phyloP scores from a whole-genome alignment of 2,888 invertebrate species.

The Chrysopilus asiliformis region DNA sequence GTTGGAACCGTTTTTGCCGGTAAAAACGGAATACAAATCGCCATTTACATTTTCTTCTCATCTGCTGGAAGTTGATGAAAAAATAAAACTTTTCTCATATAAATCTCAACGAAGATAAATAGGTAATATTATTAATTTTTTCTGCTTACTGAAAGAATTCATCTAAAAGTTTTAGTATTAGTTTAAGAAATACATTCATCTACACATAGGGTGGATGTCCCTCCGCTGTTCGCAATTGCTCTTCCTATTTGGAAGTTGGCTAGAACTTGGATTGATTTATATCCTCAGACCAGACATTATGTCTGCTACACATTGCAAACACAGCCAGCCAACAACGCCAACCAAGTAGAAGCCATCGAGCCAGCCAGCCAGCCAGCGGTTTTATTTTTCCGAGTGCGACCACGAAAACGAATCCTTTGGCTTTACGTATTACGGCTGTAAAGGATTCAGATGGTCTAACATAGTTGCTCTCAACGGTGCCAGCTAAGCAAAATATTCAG shows the following conservation, averaged over 20 bases:
- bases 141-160: slow-evolving; percentile 21
- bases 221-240: too few relatives aligned
- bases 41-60: too few relatives aligned
- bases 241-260: too few relatives aligned
- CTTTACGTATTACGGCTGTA: too few relatives aligned
- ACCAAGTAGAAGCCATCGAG: too few relatives aligned
- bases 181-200: slow-evolving; percentile 22
- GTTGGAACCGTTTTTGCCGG: neutral
- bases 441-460: too few relatives aligned
- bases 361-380: too few relatives aligned
- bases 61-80: neutral
- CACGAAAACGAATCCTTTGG: too few relatives aligned
- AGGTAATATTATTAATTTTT: slow-evolving; percentile 22
- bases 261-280: slow-evolving; percentile 19
- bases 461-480: too few relatives aligned
- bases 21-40: too few relatives aligned
- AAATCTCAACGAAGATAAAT: slow-evolving; percentile 22
- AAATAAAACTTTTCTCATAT: slow-evolving; percentile 15
- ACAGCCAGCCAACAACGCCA: slow-evolving; percentile 3
- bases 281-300: slow-evolving; percentile 19
- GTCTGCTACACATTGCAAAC: slow-evolving; percentile 17
- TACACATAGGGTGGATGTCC: too few relatives aligned
- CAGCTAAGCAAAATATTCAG: too few relatives aligned
- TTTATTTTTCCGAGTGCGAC: slow-evolving; percentile 8
- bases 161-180: slow-evolving; percentile 21